Base-by-base conservation (phyloP, 2,113 vertebrate genomes). In the Toxotes jaculatrix region DNA sequence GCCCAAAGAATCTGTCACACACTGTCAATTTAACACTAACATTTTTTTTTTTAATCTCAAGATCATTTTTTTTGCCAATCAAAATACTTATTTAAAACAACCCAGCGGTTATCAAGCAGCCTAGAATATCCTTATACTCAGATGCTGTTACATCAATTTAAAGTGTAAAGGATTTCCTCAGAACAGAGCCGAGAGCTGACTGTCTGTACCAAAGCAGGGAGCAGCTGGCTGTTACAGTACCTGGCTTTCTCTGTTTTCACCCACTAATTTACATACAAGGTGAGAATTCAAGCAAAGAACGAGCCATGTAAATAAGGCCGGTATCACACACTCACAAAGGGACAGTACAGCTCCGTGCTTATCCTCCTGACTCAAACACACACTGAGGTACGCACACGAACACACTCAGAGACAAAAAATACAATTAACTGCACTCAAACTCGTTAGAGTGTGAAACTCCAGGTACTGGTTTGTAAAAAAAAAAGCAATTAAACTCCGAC, bases 401-500 rank as follows among this genome's bases (percentile, higher is more conserved):
- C 36, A 38, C 64, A 72, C 36, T 43, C 45, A 49, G 42, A 85
- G 61, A 79, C 73, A 80, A 61, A 45, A 45, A 69, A 83, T 21
- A 64, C 71, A 79, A 75, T 75, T 74, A 77, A 78, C 77, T 63
- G 69, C 1, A 21, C 61, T 65, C 49, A 62, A 47, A 79, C 83
- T 42, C 68, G 53, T 67, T 67, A 34, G 65, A 86, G 62, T 88
- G 83, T 77, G 75, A 86, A 74, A 77, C 74, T 79, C 51, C 40
- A 61, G 78, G 66, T 79, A 42, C 38, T 40, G 66, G 61, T 79
- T 86, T 66, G 63, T 79, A 27, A 27, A 27, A 27, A n/a, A 69
- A 84, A 88, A 90, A 76, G 62, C 71, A 79, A 84, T 84, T 86
- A 71, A 56, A 79, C n/a, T 59, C 17, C 17, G 67, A 74, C 72